Evolutionary conservation across 2,888 invertebrate genomes (phyloP), one percentile per base, ranked within the genome.

Genomic region (Leucoma salicis): DNA sequence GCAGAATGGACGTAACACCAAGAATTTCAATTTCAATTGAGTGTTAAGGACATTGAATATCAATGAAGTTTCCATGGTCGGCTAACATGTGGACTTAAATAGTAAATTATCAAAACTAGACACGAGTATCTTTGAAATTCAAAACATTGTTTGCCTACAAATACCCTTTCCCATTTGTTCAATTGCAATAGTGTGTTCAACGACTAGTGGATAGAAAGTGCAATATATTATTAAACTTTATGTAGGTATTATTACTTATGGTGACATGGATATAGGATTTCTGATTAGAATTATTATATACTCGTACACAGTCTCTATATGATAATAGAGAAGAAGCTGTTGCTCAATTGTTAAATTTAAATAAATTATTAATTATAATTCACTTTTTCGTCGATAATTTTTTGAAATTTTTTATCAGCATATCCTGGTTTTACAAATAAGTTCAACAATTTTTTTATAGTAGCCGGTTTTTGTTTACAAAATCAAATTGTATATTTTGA

Each of bases 21-120:
- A 80, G 88, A 85, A 89, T 87, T 80, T 71, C 78, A 88, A 88
- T 84, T 77, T 74, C 74, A 79, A 70, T 66, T 34, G 70, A 74
- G 68, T 32, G 39, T 37, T 46, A 55, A 57, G 55, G 63, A 60
- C 50, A 65, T 60, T 64, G 78, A 80, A 84, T 85, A 67, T 60
- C 63, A 82, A 78, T 79, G 66, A 75, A 65, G 63, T 64, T 70
- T 71, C 70, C 60, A 61, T 57, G 45, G 31, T 24, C 37, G 41
- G 57, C 62, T 67, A 67, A 57, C 60, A 53, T 56, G 51, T 58
- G 56, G 53, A 56, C 61, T 49, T 53, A 61, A 56, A 61, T 57
- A 46, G 60, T 45, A 51, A 62, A 60, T 60, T 62, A 39, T 53
- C 55, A 45, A 57, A 53, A 46, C 61, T 33, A 28, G 25, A 45